Conservation (phyloP, 2,888 invertebrate genomes). For the Xiphydria camelus region DNA sequence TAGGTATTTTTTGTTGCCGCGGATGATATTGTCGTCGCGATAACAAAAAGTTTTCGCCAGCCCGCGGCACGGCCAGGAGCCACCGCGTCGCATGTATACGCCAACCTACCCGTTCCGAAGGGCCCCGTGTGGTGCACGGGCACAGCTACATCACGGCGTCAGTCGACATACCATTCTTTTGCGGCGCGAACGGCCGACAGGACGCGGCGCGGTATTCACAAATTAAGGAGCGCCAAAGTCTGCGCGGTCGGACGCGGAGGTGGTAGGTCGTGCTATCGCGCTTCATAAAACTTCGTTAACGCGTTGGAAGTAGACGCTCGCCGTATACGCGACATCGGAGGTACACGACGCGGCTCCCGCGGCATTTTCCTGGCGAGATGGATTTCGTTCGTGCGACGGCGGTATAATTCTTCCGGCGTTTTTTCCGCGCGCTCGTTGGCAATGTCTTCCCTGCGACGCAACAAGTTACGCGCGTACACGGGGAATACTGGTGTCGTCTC, state of each 20-base stretch:
- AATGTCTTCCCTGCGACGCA: no score
- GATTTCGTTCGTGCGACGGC: no score
- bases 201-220: conserved; percentile 45
- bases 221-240: conserved; percentile 55
- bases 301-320: conserved; percentile 20
- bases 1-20: no score
- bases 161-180: conserved; percentile 52
- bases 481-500: no score
- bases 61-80: no score
- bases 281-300: conserved; percentile 56
- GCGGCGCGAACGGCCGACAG: conserved; percentile 34
- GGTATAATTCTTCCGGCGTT: no score
- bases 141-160: conserved; percentile 52
- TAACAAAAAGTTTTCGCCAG: no score
- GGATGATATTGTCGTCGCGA: no score
- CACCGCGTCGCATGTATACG: no score
- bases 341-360: neutral
- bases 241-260: conserved; percentile 25
- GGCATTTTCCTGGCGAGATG: no score
- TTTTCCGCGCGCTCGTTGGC: no score
- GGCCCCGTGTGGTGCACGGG: conserved; percentile 32
- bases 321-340: neutral
- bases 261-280: conserved; percentile 48
- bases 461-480: no score
- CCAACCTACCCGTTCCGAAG: conserved; percentile 17